Evolutionary conservation across 1,140 invertebrate genomes (phyloP).

Genomic region (Drosophila neocordata): DNA sequence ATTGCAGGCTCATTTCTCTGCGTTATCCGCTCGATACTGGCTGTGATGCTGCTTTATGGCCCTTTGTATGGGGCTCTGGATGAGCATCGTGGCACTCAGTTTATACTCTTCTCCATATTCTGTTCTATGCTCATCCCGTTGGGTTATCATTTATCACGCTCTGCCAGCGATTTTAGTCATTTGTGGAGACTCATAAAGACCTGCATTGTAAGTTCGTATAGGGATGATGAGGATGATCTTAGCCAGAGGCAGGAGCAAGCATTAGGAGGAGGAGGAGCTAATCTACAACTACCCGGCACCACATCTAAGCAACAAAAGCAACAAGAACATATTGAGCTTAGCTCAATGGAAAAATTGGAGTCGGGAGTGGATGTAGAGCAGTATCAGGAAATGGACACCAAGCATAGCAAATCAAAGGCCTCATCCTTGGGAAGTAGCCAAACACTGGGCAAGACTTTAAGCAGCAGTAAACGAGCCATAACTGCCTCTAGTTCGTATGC

Average conservation of each 20-base stretch:
- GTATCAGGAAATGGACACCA: conserved; percentile 37
- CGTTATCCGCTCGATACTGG: conserved; percentile 90
- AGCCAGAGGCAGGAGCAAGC: conserved; percentile 36
- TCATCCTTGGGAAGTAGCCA: conserved; percentile 76
- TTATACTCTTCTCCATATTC: conserved; percentile 97
- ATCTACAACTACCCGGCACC: conserved; percentile 37
- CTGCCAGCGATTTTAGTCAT: conserved; percentile 94
- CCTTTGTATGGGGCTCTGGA: conserved; percentile 93
- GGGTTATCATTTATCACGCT: conserved; percentile 96
- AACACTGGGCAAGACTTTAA: conserved; percentile 65
- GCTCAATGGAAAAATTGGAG: conserved; percentile 58
- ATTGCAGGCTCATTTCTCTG: conserved; percentile 89
- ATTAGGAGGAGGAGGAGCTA: neutral
- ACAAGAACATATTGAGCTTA: conserved; percentile 71
- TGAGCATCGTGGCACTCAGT: conserved; percentile 92
- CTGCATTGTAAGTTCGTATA: conserved; percentile 77
- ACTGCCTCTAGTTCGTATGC: conserved; percentile 71
- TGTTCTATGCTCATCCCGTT: conserved; percentile 94
- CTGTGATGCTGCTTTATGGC: conserved; percentile 92
- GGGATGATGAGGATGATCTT: conserved; percentile 83
- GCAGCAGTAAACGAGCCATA: conserved; percentile 62
- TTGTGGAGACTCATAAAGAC: conserved; percentile 93
- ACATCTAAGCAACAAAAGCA: conserved; percentile 34
- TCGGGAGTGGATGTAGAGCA: conserved; percentile 19
- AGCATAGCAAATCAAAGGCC: conserved; percentile 72